Base-by-base conservation (phyloP, 2,113 vertebrate genomes). In the Ovibos moschatus region DNA sequence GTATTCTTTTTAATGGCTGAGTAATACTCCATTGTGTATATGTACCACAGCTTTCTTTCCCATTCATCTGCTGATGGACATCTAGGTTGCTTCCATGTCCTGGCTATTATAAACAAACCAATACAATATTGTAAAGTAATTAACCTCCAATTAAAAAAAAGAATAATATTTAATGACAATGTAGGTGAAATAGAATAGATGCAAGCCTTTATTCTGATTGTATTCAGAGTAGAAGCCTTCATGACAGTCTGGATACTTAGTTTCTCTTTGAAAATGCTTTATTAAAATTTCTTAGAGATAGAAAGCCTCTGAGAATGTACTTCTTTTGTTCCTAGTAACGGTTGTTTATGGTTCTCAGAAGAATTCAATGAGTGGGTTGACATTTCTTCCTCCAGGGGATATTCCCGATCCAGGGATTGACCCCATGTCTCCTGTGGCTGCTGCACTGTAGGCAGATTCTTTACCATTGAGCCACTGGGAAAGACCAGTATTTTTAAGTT, bases 231-330 rank as follows among this genome's bases (percentile, higher is more conserved):
- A 91, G 85, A 88, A 91, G 76, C 96, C 43, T 89, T 87, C 53
- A 81, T 28, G 47, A 87, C 3, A 81, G 13, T 85, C 45, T 88
- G 55, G 67, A 60, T 78, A 89, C 57, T 95, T 91, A 27, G 6
- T 28, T 96, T 97, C 81, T 86, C 21, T 92, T 97, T 94, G 19
- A 90, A 86, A 94, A 91, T 89, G 19, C 28, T 89, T 88, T 81
- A 40, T 89, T 85, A 36, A 93, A 94, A 94, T 92, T 95, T 92
- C 84, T 30, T 91, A 19, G 15, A 76, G 13, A 91, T 83, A 50
- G 57, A 74, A 51, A 62, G 84, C 55, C 45, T 93, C 60, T 94
- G 25, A 82, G 94, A 96, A 86, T 88, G 40, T 97, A 83, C 17
- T 45, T 9, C 7, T 94, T 83, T 91, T 33, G 12, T 67, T 64